A percentile compares a stretch with the other conserved stretches of the same genome.
Conservation (phyloP, 2,113 vertebrate genomes). For the Ranitomeya variabilis region DNA sequence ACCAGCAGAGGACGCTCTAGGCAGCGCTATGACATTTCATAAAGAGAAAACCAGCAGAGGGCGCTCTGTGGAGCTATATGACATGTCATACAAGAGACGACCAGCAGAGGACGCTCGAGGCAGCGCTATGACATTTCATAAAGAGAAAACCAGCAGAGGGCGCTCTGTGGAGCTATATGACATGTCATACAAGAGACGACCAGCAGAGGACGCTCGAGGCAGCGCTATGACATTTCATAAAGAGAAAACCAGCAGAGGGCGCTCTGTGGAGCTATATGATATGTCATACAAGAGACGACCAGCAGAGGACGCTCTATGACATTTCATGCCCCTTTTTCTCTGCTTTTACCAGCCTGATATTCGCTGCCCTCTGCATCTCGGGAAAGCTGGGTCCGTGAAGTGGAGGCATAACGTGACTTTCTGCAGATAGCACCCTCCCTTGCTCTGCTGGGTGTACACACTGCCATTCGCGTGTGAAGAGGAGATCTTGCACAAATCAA, state of each 20-base stretch:
- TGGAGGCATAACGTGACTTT: background rate
- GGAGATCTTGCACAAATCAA: background rate
- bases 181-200: no score
- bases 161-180: no score
- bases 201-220: background rate
- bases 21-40: background rate
- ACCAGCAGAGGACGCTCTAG: background rate
- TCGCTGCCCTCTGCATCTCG: background rate
- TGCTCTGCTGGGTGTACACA: constrained; percentile 26
- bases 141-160: no score
- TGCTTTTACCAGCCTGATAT: background rate
- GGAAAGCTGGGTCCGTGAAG: background rate
- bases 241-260: no score
- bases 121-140: background rate
- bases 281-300: no score
- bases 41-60: no score
- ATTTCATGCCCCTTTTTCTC: background rate
- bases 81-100: no score
- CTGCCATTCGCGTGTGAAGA: constrained; percentile 18
- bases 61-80: background rate
- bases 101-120: background rate
- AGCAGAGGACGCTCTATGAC: no score
- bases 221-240: background rate
- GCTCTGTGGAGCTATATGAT: no score
- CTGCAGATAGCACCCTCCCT: background rate